Conservation (phyloP, 37 sponge, comb jelly and placozoan species). For the Agelas oroides region DNA sequence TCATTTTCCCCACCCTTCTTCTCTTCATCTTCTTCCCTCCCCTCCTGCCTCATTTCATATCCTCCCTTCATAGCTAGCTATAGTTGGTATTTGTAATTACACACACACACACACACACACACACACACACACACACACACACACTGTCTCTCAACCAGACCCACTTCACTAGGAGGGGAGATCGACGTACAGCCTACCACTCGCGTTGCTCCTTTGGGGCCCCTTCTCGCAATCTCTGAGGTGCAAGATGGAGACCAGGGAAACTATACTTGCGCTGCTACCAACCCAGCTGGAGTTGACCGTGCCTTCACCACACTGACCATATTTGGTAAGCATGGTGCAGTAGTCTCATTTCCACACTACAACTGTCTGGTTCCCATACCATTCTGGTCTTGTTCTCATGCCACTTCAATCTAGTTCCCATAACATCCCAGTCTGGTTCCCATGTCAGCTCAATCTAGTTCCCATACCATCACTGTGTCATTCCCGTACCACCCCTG, state of each 20-base stretch:
- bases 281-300: constrained; percentile 41
- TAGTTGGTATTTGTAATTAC: too few species aligned
- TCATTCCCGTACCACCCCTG: too few species aligned
- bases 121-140: background rate
- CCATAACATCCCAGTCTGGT: too few species aligned
- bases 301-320: constrained; percentile 14
- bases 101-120: background rate
- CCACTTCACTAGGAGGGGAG: background rate
- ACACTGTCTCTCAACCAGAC: background rate
- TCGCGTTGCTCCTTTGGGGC: background rate
- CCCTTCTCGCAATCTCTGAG: constrained; percentile 35
- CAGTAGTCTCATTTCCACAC: background rate
- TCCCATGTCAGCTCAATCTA: too few species aligned
- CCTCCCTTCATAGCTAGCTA: too few species aligned
- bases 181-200: background rate
- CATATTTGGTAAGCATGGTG: constrained; percentile 49
- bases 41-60: background rate
- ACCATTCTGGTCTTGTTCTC: background rate
- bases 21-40: background rate
- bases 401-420: too few species aligned
- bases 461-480: too few species aligned
- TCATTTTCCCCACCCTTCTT: too few species aligned
- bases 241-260: constrained; percentile 50
- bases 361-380: background rate
- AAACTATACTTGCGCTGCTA: constrained; percentile 59